Conservation (phyloP, 2,888 invertebrate genomes). For the Troilus luridus region DNA sequence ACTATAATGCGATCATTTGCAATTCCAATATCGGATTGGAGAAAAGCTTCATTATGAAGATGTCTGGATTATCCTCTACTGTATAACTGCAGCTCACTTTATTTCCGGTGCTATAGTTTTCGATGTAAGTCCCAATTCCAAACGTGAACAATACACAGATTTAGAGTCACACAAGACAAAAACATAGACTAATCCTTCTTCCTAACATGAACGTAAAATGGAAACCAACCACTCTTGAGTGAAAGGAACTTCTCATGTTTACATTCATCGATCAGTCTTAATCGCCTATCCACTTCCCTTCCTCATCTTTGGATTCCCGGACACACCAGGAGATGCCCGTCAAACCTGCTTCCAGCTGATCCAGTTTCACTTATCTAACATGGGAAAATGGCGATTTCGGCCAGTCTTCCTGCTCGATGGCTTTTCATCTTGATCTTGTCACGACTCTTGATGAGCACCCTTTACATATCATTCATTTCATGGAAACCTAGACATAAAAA, state of each 20-base stretch:
- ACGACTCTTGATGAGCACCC: neutral
- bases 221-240: neutral
- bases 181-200: neutral
- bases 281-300: neutral
- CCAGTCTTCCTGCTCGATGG: constrained; percentile 37
- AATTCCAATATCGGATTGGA: neutral
- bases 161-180: neutral
- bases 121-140: neutral
- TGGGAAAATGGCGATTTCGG: neutral
- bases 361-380: constrained; percentile 36
- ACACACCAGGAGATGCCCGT: neutral
- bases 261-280: neutral
- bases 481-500: neutral
- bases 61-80: neutral
- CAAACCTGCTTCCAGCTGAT: neutral
- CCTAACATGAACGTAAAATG: neutral
- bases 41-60: neutral
- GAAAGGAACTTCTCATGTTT: neutral
- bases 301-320: neutral
- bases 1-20: neutral
- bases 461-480: neutral
- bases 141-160: neutral
- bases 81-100: neutral
- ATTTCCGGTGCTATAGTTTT: neutral
- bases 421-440: constrained; percentile 21